Evolutionary conservation across 92 coral and sea anemone genomes (phyloP).

Genomic region (Epizoanthus illoricatus): DNA sequence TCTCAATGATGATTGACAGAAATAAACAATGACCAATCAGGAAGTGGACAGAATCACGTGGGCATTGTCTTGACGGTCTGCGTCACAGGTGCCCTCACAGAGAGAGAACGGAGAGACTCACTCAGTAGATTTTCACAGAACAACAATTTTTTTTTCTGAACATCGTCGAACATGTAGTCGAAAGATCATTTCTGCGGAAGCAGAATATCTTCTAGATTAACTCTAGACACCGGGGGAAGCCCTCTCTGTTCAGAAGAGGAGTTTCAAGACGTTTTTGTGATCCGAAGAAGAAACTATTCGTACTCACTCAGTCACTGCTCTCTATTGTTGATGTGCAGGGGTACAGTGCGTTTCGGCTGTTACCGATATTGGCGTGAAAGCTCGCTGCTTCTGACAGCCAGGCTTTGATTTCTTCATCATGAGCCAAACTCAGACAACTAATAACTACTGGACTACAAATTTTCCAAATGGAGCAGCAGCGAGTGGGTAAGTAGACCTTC

Average conservation of each 20-base stretch:
- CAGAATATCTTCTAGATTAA: slow-evolving; percentile 31
- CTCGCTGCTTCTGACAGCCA: slow-evolving; percentile 44
- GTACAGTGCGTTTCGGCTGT: slow-evolving; percentile 25
- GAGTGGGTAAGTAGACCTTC: slow-evolving; percentile 28
- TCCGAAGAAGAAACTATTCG: not conserved
- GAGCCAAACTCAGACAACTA: slow-evolving; percentile 42
- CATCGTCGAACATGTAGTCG: slow-evolving; percentile 29
- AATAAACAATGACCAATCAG: slow-evolving; percentile 40
- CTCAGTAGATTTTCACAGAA: not conserved
- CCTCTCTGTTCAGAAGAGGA: slow-evolving; percentile 23
- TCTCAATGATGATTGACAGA: slow-evolving; percentile 36
- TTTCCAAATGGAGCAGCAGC: slow-evolving; percentile 10
- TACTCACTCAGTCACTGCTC: not conserved
- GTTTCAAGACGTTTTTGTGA: slow-evolving; percentile 32
- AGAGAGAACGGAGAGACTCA: slow-evolving; percentile 8
- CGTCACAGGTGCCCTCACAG: slow-evolving; percentile 42
- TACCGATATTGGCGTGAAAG: slow-evolving; percentile 40
- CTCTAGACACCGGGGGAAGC: slow-evolving; percentile 23
- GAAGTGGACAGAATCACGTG: slow-evolving; percentile 28
- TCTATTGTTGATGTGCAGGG: slow-evolving; percentile 45
- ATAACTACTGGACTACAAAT: slow-evolving; percentile 41
- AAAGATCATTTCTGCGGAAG: slow-evolving; percentile 36
- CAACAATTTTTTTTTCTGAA: not conserved
- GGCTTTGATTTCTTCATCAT: slow-evolving; percentile 26
- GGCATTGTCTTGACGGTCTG: slow-evolving; percentile 37